Percentiles rank a stretch among this genome's conserved stretches.
phyloP scores from a whole-genome alignment of 2,113 vertebrate species.

The Oncorhynchus kisutch region DNA sequence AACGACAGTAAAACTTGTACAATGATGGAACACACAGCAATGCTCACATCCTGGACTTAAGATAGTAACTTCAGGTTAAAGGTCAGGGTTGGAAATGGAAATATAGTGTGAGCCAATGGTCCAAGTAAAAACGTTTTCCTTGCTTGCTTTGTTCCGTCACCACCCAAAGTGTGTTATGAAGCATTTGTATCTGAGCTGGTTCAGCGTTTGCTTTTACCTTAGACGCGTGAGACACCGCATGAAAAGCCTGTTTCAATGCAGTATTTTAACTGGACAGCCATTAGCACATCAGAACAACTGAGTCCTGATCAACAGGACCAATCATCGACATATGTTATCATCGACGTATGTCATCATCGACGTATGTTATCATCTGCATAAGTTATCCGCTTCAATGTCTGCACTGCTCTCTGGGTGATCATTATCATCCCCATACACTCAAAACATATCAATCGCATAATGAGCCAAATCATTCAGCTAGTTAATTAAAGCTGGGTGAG shows the following conservation, averaged over 20 bases:
- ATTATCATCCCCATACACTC: slow-evolving; percentile 13
- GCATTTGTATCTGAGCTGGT: not conserved
- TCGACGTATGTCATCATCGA: no score
- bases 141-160: no score
- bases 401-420: slow-evolving; percentile 1
- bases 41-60: no score
- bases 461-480: slow-evolving; percentile 32
- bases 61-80: no score
- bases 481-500: slow-evolving; percentile 37
- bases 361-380: not conserved
- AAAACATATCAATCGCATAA: slow-evolving; percentile 20
- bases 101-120: no score
- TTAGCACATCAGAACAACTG: not conserved
- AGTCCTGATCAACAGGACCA: not conserved
- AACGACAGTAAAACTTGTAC: no score
- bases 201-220: slow-evolving; percentile 15
- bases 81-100: no score
- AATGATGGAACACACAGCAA: no score
- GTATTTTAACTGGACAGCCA: not conserved
- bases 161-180: no score
- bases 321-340: no score
- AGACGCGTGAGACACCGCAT: slow-evolving; percentile 10
- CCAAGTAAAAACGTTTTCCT: no score
- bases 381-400: not conserved
- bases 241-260: slow-evolving; percentile 22